Conservation (phyloP, 1,140 invertebrate genomes). For the Diabrotica undecimpunctata region DNA sequence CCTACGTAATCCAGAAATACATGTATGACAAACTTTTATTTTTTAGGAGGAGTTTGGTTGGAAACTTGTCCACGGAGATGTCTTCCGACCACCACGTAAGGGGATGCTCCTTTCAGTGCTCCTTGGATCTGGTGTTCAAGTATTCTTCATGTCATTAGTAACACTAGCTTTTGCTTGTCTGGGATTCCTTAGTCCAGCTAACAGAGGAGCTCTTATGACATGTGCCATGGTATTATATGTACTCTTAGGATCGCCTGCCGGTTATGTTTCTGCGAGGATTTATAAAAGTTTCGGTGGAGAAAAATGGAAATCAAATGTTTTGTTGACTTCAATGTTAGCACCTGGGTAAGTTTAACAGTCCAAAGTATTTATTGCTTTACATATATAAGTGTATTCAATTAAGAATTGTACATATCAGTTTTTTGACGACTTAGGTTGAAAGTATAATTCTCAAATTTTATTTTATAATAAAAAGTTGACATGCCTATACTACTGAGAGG, state of each 20-base stretch:
- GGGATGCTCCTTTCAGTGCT: slow-evolving; percentile 95
- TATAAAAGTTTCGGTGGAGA: slow-evolving; percentile 98
- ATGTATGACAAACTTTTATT: not conserved
- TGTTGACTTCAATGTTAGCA: slow-evolving; percentile 91
- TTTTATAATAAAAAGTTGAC: no score
- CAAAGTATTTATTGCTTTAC: not conserved
- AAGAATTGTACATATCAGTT: no score
- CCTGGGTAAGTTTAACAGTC: slow-evolving; percentile 69
- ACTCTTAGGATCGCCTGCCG: slow-evolving; percentile 89
- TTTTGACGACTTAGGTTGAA: no score
- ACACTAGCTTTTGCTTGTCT: slow-evolving; percentile 93
- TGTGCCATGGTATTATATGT: slow-evolving; percentile 95
- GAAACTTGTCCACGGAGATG: slow-evolving; percentile 96
- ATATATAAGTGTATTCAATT: no score
- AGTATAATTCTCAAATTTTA: no score
- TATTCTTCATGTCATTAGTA: slow-evolving; percentile 73
- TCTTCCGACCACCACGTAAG: slow-evolving; percentile 92
- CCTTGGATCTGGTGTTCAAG: slow-evolving; percentile 92
- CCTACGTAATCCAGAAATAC: not conserved
- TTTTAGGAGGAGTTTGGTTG: slow-evolving; percentile 96
- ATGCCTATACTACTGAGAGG: no score
- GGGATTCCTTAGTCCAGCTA: slow-evolving; percentile 96
- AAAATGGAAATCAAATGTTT: slow-evolving; percentile 97
- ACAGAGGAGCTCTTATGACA: slow-evolving; percentile 97
- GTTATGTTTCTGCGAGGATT: slow-evolving; percentile 91